Evolutionary conservation across 2,888 invertebrate species (phyloP).

Genomic region (Trissolcus japonicus): DNA sequence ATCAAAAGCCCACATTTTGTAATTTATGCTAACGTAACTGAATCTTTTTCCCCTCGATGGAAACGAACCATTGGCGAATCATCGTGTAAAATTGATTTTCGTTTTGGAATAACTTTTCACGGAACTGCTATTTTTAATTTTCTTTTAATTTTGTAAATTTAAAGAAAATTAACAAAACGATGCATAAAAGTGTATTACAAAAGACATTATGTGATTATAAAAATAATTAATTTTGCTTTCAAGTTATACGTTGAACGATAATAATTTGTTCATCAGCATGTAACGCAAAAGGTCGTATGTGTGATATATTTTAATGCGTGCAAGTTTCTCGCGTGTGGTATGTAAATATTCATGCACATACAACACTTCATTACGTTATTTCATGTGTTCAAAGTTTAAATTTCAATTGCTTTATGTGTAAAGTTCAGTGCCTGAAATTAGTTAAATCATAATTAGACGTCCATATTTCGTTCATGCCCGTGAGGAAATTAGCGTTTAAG

Average conservation of each 20-base stretch:
- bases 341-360: constrained; percentile 29
- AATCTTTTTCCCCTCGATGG: background rate
- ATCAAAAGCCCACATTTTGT: constrained; percentile 20
- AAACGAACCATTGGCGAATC: background rate
- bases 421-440: constrained; percentile 15
- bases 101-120: too few species aligned
- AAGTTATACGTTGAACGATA: background rate
- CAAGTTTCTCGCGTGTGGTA: background rate
- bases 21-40: constrained; percentile 11
- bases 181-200: too few species aligned
- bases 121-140: too few species aligned
- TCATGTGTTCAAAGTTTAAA: constrained; percentile 20
- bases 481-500: constrained; percentile 7
- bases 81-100: too few species aligned
- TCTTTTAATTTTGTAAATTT: too few species aligned
- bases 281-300: background rate
- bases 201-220: too few species aligned
- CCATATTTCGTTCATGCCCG: constrained; percentile 13
- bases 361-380: constrained; percentile 23
- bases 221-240: background rate
- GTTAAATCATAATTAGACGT: constrained; percentile 15
- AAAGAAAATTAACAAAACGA: too few species aligned
- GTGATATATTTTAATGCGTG: constrained; percentile 11
- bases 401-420: constrained; percentile 22
- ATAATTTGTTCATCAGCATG: background rate